Conservation (phyloP, 2,113 vertebrate species). For the Sphyrna mokarran region DNA sequence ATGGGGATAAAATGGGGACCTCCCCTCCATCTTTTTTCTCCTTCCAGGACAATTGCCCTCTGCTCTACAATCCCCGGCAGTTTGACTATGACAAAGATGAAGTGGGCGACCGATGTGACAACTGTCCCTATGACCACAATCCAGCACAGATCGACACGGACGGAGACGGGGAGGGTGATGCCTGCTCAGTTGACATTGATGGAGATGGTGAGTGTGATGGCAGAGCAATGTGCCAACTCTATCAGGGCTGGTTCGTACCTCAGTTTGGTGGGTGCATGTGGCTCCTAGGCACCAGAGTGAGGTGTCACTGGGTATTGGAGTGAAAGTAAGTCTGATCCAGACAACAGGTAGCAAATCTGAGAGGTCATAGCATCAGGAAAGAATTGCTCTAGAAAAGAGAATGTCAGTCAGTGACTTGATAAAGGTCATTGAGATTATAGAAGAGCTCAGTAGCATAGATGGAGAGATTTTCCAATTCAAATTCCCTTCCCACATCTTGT, state of each 20-base stretch:
- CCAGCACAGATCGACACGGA: slow-evolving; percentile 91
- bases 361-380: not conserved
- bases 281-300: no score
- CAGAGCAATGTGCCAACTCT: not conserved
- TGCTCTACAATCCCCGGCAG: slow-evolving; percentile 91
- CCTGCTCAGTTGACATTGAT: slow-evolving; percentile 89
- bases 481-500: no score
- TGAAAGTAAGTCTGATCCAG: not conserved
- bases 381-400: not conserved
- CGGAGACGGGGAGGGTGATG: slow-evolving; percentile 85
- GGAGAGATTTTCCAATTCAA: not conserved
- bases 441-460: not conserved
- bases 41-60: slow-evolving; percentile 84
- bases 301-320: not conserved
- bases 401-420: not conserved
- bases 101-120: slow-evolving; percentile 93
- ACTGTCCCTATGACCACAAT: slow-evolving; percentile 92
- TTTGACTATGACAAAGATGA: slow-evolving; percentile 93
- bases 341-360: not conserved
- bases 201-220: slow-evolving; percentile 73
- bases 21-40: slow-evolving; percentile 22
- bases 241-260: not conserved
- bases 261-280: not conserved
- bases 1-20: not conserved
- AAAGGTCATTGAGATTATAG: not conserved